Evolutionary conservation across 2,113 vertebrate species (phyloP).

Genomic region (Emberiza fucata): DNA sequence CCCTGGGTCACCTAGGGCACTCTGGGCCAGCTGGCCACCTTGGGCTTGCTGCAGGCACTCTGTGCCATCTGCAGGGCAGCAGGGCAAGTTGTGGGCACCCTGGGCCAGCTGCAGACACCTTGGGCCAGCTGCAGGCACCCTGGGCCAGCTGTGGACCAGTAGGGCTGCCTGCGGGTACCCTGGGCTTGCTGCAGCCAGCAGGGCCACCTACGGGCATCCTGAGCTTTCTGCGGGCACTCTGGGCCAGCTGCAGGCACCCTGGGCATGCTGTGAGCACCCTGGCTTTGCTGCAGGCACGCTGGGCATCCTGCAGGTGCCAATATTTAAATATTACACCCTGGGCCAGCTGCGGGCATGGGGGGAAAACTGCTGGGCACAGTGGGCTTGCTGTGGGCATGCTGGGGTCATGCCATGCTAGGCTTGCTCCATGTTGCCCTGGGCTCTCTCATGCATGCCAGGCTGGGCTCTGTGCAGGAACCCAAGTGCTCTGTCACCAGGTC

Average conservation of each 20-base stretch:
- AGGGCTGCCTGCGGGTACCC: too few relatives aligned
- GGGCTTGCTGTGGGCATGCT: not conserved
- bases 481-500: not conserved
- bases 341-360: not conserved
- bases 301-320: too few relatives aligned
- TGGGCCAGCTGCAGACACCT: too few relatives aligned
- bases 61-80: too few relatives aligned
- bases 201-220: not conserved
- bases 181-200: too few relatives aligned
- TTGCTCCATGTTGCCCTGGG: not conserved
- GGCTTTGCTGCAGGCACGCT: not conserved
- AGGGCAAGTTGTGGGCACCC: too few relatives aligned
- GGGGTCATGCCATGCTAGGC: not conserved
- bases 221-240: too few relatives aligned
- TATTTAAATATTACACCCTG: too few relatives aligned
- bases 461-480: not conserved
- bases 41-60: too few relatives aligned
- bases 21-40: accelerated
- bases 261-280: accelerated
- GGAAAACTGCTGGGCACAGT: accelerated
- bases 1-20: too few relatives aligned
- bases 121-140: too few relatives aligned
- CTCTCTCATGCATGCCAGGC: not conserved
- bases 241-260: not conserved
- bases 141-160: too few relatives aligned